These are phyloP conservation scores for Cenopis cana DNA, from an alignment of 2,888 invertebrate species.

Conservation along the genomic window DNA sequence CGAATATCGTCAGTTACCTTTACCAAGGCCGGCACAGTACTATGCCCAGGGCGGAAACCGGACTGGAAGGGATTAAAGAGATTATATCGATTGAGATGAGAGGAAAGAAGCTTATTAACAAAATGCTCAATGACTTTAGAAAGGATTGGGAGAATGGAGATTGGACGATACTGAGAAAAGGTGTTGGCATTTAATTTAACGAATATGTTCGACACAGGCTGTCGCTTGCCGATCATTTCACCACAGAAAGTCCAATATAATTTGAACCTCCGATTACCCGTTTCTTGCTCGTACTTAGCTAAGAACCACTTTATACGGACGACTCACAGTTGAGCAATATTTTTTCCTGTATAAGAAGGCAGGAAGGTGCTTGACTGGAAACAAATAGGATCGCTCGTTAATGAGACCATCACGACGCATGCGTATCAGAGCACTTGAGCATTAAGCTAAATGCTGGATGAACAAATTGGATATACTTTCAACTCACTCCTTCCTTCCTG, in stretches of 20 bases:
- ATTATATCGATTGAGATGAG: too few species aligned
- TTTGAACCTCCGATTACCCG: neutral
- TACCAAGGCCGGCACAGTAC: too few species aligned
- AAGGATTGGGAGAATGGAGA: too few species aligned
- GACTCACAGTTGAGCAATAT: neutral
- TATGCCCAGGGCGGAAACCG: too few species aligned
- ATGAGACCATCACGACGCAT: constrained; percentile 38
- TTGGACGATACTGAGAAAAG: too few species aligned
- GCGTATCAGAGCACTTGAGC: constrained; percentile 30
- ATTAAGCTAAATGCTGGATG: constrained; percentile 30
- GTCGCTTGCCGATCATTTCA: neutral
- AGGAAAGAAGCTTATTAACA: too few species aligned
- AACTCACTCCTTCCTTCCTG: constrained; percentile 12
- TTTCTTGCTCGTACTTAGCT: neutral
- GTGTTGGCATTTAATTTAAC: neutral
- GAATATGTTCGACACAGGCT: neutral
- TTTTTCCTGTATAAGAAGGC: neutral
- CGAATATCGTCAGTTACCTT: too few species aligned
- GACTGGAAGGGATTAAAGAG: too few species aligned
- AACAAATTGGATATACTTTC: constrained; percentile 18
- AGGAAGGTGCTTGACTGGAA: constrained; percentile 6
- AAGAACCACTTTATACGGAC: neutral
- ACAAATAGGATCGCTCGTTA: constrained; percentile 22
- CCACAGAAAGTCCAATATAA: neutral
- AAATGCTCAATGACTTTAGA: too few species aligned